Conservation (phyloP, 2,797 vertebrate species). For the Tiaroga cobitis region DNA sequence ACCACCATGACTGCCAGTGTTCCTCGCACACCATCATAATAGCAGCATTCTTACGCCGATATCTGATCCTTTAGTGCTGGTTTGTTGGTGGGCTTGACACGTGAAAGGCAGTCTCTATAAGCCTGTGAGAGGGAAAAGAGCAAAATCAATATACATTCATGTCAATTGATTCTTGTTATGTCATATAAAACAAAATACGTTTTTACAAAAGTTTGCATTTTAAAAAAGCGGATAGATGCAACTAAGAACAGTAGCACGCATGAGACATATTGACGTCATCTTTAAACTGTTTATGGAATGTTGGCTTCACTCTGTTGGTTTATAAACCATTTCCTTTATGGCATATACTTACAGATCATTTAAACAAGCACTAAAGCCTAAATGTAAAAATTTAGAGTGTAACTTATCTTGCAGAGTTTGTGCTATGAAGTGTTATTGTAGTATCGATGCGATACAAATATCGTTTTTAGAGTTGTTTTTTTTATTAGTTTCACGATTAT, state of each 20-base stretch:
- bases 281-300: slow-evolving; percentile 46
- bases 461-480: too few relatives aligned
- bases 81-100: slow-evolving; percentile 25
- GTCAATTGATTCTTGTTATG: neutral
- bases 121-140: neutral
- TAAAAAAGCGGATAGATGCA: slow-evolving; percentile 17
- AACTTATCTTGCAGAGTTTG: neutral
- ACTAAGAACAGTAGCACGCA: neutral
- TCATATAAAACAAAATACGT: slow-evolving; percentile 22
- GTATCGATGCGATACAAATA: neutral
- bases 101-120: slow-evolving; percentile 29
- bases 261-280: slow-evolving; percentile 46
- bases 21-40: slow-evolving; percentile 36
- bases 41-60: slow-evolving; percentile 28
- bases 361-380: neutral
- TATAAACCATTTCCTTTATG: slow-evolving; percentile 15
- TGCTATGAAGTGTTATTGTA: neutral
- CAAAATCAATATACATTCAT: slow-evolving; percentile 30
- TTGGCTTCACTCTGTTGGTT: slow-evolving; percentile 32
- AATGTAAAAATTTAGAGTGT: neutral
- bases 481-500: neutral
- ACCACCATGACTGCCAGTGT: slow-evolving; percentile 41
- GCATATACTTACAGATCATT: slow-evolving; percentile 1
- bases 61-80: slow-evolving; percentile 27
- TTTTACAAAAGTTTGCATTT: slow-evolving; percentile 1